phyloP scores from a whole-genome alignment of 2,113 vertebrate genomes.

The Falco punctatus region DNA sequence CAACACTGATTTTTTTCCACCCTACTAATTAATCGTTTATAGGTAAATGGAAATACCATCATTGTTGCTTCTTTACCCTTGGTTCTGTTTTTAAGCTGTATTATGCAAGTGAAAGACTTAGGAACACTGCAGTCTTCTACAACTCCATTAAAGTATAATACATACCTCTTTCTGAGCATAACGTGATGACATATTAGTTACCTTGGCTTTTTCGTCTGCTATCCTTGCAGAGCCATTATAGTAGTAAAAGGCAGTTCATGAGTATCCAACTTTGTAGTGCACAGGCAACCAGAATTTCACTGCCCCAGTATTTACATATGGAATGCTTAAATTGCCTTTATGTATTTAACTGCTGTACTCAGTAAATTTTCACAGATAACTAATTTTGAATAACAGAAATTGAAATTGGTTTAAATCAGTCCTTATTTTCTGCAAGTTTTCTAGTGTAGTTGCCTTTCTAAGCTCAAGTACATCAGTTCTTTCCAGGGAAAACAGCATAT shows the following conservation, averaged over 20 bases:
- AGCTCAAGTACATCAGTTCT: not conserved
- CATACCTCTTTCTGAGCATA: not conserved
- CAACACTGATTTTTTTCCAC: not conserved
- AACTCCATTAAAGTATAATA: not conserved
- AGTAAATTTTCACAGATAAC: not conserved
- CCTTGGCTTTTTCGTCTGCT: not conserved
- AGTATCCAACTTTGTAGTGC: not conserved
- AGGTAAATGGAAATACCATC: not conserved
- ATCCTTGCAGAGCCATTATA: not conserved
- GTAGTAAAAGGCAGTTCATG: too few species aligned
- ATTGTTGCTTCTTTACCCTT: not conserved
- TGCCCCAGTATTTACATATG: not conserved
- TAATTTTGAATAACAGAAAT: not conserved
- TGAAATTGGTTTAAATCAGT: not conserved
- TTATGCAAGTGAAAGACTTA: not conserved
- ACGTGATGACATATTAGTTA: not conserved
- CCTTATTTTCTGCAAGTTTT: not conserved
- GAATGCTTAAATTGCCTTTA: not conserved
- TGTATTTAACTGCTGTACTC: not conserved
- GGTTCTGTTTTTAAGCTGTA: not conserved
- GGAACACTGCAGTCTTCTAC: not conserved
- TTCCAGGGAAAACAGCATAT: not conserved
- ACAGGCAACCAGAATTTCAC: not conserved
- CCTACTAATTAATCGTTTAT: not conserved
- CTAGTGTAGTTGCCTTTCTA: not conserved